These are phyloP conservation scores for Megalurothrips usitatus DNA, from an alignment of 2,888 invertebrate species.

Conservation along the genomic window DNA sequence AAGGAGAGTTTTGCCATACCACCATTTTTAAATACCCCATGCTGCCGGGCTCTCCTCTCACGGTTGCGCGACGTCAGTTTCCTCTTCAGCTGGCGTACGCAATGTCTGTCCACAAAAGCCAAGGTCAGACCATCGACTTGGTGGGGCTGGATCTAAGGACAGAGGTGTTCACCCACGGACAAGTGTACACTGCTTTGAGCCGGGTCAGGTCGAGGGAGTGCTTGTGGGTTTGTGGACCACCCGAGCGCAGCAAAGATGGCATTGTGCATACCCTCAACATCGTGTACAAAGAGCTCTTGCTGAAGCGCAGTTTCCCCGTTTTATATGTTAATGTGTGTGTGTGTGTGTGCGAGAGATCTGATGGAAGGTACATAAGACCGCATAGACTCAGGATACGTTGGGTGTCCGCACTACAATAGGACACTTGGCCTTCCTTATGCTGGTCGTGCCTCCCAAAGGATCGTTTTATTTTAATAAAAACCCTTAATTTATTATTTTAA, in stretches of 20 bases:
- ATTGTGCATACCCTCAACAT: neutral
- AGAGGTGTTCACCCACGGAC: slow-evolving; percentile 29
- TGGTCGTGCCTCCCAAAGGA: too few species aligned
- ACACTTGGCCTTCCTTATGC: too few species aligned
- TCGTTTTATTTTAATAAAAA: too few species aligned
- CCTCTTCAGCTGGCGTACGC: slow-evolving; percentile 28
- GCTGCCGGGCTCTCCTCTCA: neutral
- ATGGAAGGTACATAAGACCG: too few species aligned
- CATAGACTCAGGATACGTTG: too few species aligned
- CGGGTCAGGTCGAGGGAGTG: neutral
- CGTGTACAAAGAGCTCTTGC: neutral
- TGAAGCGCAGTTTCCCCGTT: too few species aligned
- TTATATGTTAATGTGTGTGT: too few species aligned
- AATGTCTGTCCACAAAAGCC: slow-evolving; percentile 28
- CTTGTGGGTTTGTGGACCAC: neutral
- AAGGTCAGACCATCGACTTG: slow-evolving; percentile 30
- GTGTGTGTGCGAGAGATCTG: too few species aligned
- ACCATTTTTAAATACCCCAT: neutral
- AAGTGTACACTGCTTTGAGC: slow-evolving; percentile 27
- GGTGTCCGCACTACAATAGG: too few species aligned
- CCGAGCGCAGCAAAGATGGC: neutral
- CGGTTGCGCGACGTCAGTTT: neutral
- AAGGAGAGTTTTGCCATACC: neutral
- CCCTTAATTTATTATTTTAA: too few species aligned
- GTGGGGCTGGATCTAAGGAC: slow-evolving; percentile 29